Conservation (phyloP, 2,113 vertebrate genomes). For the Grallaria varia region DNA sequence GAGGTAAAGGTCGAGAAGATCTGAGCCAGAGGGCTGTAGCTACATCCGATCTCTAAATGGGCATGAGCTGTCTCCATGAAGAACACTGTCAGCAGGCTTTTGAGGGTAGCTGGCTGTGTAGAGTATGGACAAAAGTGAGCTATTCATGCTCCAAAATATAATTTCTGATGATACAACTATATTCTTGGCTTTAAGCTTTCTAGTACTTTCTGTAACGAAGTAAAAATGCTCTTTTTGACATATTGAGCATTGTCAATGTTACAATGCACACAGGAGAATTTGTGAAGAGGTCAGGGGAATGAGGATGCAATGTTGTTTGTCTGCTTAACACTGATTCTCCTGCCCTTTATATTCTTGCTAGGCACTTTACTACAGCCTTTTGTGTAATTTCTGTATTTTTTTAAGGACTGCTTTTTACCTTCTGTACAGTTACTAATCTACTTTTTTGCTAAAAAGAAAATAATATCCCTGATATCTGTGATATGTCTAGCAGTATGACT, state of each 20-base stretch:
- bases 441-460: slow-evolving; percentile 31
- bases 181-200: slow-evolving; percentile 16
- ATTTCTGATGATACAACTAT: not conserved
- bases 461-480: not conserved
- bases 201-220: not conserved
- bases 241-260: not conserved
- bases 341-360: slow-evolving; percentile 33
- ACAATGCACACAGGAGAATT: not conserved
- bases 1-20: not conserved
- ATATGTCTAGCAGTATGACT: not conserved
- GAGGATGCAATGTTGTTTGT: not conserved
- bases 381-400: slow-evolving; percentile 31
- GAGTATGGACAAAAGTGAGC: not conserved
- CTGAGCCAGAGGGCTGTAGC: not conserved
- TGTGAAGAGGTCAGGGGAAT: not conserved
- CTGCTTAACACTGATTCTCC: not conserved
- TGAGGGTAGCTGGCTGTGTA: not conserved
- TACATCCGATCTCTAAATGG: not conserved
- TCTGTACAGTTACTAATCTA: slow-evolving; percentile 51
- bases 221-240: not conserved
- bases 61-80: not conserved
- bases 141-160: not conserved
- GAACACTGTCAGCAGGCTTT: not conserved
- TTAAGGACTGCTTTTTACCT: slow-evolving; percentile 50
- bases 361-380: slow-evolving; percentile 57